Evolutionary conservation across 2,888 invertebrate species (phyloP).

Genomic region (Melanophora roralis): DNA sequence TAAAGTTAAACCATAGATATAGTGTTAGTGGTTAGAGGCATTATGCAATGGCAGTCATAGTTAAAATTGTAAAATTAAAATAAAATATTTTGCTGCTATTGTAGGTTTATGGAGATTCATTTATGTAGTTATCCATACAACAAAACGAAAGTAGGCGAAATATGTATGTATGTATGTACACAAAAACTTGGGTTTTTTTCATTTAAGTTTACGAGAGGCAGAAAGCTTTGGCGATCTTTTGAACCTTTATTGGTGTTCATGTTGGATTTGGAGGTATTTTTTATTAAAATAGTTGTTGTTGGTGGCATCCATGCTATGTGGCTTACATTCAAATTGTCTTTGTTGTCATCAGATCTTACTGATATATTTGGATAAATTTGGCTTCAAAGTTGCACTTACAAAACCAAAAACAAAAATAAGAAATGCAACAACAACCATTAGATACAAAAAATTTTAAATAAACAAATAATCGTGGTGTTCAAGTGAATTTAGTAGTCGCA

Average conservation of each 20-base stretch:
- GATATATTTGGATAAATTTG: conserved; percentile 42
- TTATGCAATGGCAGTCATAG: conserved; percentile 58
- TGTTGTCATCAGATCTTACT: conserved; percentile 53
- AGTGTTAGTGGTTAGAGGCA: conserved; percentile 53
- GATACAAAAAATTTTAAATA: background rate
- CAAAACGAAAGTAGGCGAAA: conserved; percentile 38
- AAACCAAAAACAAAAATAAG: conserved; percentile 12
- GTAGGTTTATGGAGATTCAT: conserved; percentile 32
- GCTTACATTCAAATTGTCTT: too few relatives aligned
- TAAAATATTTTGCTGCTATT: background rate
- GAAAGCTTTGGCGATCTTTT: conserved; percentile 62
- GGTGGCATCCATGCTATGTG: conserved; percentile 25
- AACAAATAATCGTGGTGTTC: conserved; percentile 61
- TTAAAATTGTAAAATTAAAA: conserved; percentile 43
- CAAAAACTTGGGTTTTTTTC: conserved; percentile 40
- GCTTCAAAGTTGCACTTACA: conserved; percentile 2
- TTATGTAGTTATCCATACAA: conserved; percentile 28
- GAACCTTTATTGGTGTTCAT: conserved; percentile 57
- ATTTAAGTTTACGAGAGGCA: conserved; percentile 13
- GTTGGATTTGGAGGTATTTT: conserved; percentile 37
- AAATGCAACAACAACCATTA: conserved; percentile 9
- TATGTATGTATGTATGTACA: conserved; percentile 8
- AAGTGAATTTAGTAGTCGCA: conserved; percentile 59
- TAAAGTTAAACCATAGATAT: conserved; percentile 35
- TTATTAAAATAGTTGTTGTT: conserved; percentile 23